Conservation (phyloP, 2,797 vertebrate genomes). For the Petrocephalus sullivani region DNA sequence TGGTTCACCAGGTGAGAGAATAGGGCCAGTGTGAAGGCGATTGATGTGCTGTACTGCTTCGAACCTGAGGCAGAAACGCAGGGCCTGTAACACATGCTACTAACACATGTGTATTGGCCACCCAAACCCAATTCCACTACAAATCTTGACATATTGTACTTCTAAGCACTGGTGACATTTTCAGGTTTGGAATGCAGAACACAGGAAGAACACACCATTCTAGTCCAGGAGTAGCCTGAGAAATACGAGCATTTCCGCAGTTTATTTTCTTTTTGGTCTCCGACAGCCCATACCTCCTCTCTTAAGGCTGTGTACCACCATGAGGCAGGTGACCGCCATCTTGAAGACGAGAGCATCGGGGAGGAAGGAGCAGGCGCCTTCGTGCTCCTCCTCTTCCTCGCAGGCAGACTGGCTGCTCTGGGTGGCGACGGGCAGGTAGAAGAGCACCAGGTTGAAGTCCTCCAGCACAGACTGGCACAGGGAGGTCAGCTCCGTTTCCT, state of each 20-base stretch:
- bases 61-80: conserved; percentile 64
- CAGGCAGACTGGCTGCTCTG: conserved; percentile 60
- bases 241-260: not conserved
- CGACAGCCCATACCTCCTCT: conserved; percentile 66
- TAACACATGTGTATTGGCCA: not conserved
- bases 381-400: conserved; percentile 86
- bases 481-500: conserved; percentile 84
- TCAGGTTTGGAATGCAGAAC: not conserved
- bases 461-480: conserved; percentile 95
- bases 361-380: conserved; percentile 75
- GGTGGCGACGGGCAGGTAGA: conserved; percentile 78
- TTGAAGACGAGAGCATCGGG: conserved; percentile 88
- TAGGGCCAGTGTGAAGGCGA: conserved; percentile 90
- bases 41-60: conserved; percentile 93
- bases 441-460: conserved; percentile 95
- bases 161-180: not conserved
- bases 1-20: conserved; percentile 97
- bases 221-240: not conserved
- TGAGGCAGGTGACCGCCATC: conserved; percentile 90
- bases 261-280: not conserved
- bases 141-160: not conserved
- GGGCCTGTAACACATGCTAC: not conserved
- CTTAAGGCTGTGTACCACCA: conserved; percentile 94
- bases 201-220: not conserved
- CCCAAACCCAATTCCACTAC: not conserved